Percentiles rank a stretch among this genome's conserved stretches.
phyloP scores from a whole-genome alignment of 2,113 vertebrate species.

The Platysternon megacephalum region DNA sequence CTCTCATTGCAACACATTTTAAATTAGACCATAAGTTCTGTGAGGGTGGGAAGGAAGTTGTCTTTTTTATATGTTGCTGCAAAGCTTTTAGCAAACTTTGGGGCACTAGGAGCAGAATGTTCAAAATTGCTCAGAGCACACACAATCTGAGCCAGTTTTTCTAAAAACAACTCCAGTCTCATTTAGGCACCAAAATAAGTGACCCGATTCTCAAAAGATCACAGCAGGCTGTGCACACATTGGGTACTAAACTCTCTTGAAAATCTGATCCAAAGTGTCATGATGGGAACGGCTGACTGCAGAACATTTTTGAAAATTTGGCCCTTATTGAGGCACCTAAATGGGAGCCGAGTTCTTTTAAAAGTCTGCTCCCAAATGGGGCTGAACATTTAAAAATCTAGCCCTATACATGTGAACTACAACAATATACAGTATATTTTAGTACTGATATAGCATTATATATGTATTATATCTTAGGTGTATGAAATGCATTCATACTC shows the following conservation, averaged over 20 bases:
- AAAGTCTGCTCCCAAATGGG: background rate
- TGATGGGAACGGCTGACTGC: background rate
- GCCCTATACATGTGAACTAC: background rate
- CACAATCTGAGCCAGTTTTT: background rate
- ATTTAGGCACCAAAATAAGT: background rate
- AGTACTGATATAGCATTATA: background rate
- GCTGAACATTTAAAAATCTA: background rate
- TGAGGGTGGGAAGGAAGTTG: background rate
- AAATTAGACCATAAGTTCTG: background rate
- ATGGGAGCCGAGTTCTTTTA: background rate
- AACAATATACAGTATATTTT: background rate
- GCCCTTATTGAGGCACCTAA: background rate
- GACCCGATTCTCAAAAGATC: background rate
- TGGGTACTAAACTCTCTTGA: background rate
- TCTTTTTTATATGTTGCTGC: background rate
- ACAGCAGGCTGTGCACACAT: background rate
- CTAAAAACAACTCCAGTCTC: background rate
- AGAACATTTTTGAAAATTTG: background rate
- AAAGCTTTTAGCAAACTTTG: background rate
- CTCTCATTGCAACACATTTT: background rate
- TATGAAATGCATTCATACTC: background rate
- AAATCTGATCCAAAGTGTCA: background rate
- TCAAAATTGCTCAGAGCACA: background rate
- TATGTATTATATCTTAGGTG: background rate
- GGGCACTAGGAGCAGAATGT: background rate